phyloP scores from a whole-genome alignment of 1,140 invertebrate species.

The Drosophila cardini region DNA sequence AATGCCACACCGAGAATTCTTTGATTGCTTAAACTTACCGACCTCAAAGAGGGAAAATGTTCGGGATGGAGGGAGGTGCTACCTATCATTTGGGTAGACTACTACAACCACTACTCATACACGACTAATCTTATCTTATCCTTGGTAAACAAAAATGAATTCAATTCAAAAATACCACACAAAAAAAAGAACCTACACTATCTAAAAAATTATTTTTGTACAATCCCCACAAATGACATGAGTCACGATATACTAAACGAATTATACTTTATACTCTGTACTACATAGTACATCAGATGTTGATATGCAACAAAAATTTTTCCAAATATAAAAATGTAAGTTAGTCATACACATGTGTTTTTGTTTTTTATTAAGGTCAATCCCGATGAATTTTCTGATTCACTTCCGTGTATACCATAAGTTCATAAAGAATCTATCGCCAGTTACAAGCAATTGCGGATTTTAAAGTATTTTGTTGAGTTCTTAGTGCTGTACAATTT shows the following conservation, averaged over 20 bases:
- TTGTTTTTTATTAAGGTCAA: conserved; percentile 24
- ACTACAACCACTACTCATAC: conserved; percentile 3
- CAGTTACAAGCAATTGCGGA: too few species aligned
- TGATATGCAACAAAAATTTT: not conserved
- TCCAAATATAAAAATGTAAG: conserved; percentile 9
- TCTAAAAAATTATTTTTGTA: conserved; percentile 32
- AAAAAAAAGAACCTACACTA: conserved; percentile 44
- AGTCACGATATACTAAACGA: conserved; percentile 36
- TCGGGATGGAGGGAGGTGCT: too few species aligned
- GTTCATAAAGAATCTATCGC: not conserved
- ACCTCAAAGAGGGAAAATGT: not conserved
- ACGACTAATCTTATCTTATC: conserved; percentile 75
- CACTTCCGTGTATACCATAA: conserved; percentile 2
- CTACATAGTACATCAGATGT: not conserved
- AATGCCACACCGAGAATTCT: not conserved
- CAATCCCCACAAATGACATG: conserved; percentile 8
- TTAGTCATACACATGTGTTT: conserved; percentile 28
- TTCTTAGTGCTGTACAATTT: too few species aligned
- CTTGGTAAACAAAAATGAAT: conserved; percentile 49
- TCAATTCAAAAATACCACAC: conserved; percentile 8
- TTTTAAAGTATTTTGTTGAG: too few species aligned
- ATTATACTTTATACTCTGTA: not conserved
- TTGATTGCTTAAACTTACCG: not conserved
- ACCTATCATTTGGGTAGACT: too few species aligned
- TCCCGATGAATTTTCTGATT: conserved; percentile 1